Base-by-base conservation (phyloP, 2,113 vertebrate genomes). In the Oxyruncus cristatus region DNA sequence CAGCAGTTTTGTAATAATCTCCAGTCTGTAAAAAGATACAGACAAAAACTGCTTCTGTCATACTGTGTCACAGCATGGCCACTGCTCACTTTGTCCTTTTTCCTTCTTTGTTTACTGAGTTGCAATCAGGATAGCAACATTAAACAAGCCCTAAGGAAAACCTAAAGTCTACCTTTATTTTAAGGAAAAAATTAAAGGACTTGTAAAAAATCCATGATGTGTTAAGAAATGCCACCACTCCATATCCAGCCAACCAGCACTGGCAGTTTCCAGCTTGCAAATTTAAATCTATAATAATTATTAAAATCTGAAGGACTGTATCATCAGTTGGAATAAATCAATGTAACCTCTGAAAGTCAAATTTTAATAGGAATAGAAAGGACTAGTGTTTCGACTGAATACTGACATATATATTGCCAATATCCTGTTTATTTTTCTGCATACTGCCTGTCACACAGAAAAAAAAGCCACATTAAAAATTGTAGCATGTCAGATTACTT, bases 371-470 rank as follows among this genome's bases (percentile, higher is more conserved):
- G 82, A 87, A 47, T 26, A 78, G 49, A 94, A 94, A 50, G 23
- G 28, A 47, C 53, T 70, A 85, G 32, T 23, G 0, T 0, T 80
- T 89, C 63, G 65, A 42, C 11, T 70, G 62, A 85, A 72, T 59
- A 66, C 61, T 62, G 74, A 79, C 17, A 70, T 83, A 73, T 77
- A 65, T 49, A 74, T 63, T 88, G 46, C n/a, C 67, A 77, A 76
- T 88, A 85, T 55, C 37, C 78, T 79, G 26, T 73, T 92, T 90
- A 85, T 93, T 85, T 93, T 89, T 77, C 70, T 92, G 49, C 62
- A 42, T 28, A 35, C 30, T 91, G 21, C 72, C 83, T 92, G 78
- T 85, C 50, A 77, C 39, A 83, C 22, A 68, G 37, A 78, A 83
- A 73, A 61, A 59, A 24, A 59, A 85, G 13, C 6, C 74, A 32